Percentiles rank a stretch among this genome's conserved stretches.
These are phyloP conservation scores for Cepaea hortensis DNA, from an alignment of 2,888 invertebrate genomes.

Conservation along the genomic window DNA sequence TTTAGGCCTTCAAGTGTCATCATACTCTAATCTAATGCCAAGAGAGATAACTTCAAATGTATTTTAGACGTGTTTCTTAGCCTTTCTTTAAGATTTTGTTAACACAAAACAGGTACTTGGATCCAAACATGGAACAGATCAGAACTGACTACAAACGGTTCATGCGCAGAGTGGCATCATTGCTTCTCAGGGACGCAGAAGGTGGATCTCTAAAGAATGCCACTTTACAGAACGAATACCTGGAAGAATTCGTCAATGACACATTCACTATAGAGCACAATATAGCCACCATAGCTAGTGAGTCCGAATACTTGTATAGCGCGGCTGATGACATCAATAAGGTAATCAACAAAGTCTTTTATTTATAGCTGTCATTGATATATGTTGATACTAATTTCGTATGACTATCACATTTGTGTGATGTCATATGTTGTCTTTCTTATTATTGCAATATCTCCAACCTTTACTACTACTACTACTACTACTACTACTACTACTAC, in stretches of 20 bases:
- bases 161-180: conserved; percentile 62
- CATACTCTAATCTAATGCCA: too few relatives aligned
- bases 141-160: conserved; percentile 68
- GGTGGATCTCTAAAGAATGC: conserved; percentile 44
- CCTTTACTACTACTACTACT: too few relatives aligned
- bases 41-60: too few relatives aligned
- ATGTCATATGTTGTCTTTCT: too few relatives aligned
- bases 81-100: too few relatives aligned
- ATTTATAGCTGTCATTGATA: too few relatives aligned
- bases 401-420: too few relatives aligned
- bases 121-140: conserved; percentile 52
- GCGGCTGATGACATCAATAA: conserved; percentile 15
- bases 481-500: too few relatives aligned
- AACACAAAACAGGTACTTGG: conserved; percentile 25
- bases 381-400: too few relatives aligned
- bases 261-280: conserved; percentile 36
- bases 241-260: conserved; percentile 47
- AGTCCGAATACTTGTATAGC: not conserved
- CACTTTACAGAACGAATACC: conserved; percentile 49
- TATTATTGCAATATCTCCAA: too few relatives aligned
- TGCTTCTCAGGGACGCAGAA: conserved; percentile 65
- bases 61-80: too few relatives aligned
- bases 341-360: not conserved
- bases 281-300: not conserved
- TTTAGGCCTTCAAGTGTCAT: too few relatives aligned